Percentiles rank a stretch among this genome's conserved stretches.
phyloP scores from a whole-genome alignment of 2,888 invertebrate species.

The Euproctis similis region DNA sequence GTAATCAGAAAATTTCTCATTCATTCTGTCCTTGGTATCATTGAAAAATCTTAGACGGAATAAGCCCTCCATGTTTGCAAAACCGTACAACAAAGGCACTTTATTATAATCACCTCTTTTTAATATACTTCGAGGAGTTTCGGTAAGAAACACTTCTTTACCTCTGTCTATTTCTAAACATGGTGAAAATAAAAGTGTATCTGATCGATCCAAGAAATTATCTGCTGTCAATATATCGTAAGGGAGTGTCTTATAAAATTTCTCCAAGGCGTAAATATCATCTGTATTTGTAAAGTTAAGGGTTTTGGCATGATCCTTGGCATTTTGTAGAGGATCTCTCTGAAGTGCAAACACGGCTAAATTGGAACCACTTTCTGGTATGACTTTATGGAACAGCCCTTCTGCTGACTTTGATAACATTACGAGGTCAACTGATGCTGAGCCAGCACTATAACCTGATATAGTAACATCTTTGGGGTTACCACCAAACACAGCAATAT shows the following conservation, averaged over 20 bases:
- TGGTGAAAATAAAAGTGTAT: conserved; percentile 24
- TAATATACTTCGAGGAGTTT: conserved; percentile 26
- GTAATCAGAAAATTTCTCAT: conserved; percentile 27
- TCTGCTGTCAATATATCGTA: conserved; percentile 22
- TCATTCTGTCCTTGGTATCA: conserved; percentile 23
- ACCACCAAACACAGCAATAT: conserved; percentile 36
- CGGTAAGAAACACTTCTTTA: conserved; percentile 21
- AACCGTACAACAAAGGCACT: conserved; percentile 27
- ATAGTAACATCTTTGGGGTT: conserved; percentile 39
- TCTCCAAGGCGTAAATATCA: conserved; percentile 32
- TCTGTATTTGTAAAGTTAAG: conserved; percentile 27
- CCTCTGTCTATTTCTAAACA: conserved; percentile 21
- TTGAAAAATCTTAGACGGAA: conserved; percentile 17
- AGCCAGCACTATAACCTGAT: conserved; percentile 32
- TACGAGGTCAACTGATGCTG: conserved; percentile 27
- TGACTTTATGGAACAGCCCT: conserved; percentile 35
- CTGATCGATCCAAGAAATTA: conserved; percentile 14
- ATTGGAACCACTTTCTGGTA: conserved; percentile 34
- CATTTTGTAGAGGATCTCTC: conserved; percentile 33
- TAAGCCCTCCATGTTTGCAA: conserved; percentile 32
- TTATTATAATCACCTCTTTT: conserved; percentile 20
- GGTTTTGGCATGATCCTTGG: conserved; percentile 25
- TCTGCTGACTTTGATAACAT: conserved; percentile 27
- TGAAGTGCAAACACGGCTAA: conserved; percentile 25
- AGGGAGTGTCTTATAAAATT: conserved; percentile 34